Conservation (phyloP, 2,113 vertebrate species). For the Cichladusa arquata region DNA sequence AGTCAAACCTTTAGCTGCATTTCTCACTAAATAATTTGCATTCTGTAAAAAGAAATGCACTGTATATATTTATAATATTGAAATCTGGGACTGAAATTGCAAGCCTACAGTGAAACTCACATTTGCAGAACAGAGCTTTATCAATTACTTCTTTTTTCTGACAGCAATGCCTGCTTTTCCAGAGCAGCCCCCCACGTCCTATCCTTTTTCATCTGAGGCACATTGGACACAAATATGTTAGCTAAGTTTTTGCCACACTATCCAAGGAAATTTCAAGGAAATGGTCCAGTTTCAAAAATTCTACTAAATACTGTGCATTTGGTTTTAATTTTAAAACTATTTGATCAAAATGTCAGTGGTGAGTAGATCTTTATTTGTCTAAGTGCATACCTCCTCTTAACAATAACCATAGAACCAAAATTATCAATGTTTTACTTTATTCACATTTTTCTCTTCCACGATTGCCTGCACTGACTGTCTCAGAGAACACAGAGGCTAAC, state of each 20-base stretch:
- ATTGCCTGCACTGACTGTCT: background rate
- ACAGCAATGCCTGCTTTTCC: background rate
- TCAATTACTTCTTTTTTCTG: background rate
- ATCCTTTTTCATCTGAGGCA: background rate
- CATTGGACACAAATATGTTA: background rate
- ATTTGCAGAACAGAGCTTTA: background rate
- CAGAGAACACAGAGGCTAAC: background rate
- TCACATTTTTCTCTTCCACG: background rate
- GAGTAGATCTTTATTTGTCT: background rate
- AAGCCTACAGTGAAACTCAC: background rate
- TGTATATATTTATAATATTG: background rate
- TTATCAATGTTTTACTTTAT: background rate
- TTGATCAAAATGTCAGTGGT: background rate
- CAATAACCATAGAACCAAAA: background rate
- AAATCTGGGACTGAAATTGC: background rate
- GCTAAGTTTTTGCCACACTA: background rate
- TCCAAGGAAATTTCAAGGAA: background rate
- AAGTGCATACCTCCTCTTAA: background rate
- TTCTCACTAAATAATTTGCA: background rate
- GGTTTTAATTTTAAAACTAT: background rate
- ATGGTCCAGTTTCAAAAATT: background rate
- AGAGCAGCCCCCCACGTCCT: accelerated
- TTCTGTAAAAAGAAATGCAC: background rate
- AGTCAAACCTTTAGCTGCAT: background rate
- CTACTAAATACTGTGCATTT: background rate